Percentiles rank a stretch among this genome's conserved stretches.
Conservation (phyloP, 2,888 invertebrate genomes). For the Tetheella fluctuosa region DNA sequence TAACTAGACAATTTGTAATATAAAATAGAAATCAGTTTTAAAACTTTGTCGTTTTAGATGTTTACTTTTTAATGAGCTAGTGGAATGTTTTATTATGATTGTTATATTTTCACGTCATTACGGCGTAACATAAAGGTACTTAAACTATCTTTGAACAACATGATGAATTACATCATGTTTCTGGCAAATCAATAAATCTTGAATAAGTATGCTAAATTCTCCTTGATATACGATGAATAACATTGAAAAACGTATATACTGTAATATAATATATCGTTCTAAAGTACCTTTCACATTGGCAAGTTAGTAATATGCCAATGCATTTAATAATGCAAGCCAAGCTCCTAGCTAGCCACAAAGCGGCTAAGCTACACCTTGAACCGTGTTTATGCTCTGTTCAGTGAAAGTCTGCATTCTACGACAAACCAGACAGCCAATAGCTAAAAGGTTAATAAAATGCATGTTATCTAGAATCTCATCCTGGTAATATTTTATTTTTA, state of each 20-base stretch:
- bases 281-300: neutral
- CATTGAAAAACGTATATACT: neutral
- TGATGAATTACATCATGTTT: too few species aligned
- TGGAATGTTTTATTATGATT: too few species aligned
- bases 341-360: constrained; percentile 11
- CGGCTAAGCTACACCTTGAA: constrained; percentile 38
- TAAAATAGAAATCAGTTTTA: too few species aligned
- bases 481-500: neutral
- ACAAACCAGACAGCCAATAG: constrained; percentile 12
- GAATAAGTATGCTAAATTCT: neutral
- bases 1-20: too few species aligned
- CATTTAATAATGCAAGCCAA: constrained; percentile 21
- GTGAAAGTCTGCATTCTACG: constrained; percentile 35
- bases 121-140: too few species aligned
- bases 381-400: constrained; percentile 38
- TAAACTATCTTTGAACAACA: too few species aligned
- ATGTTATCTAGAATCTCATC: neutral
- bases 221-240: neutral
- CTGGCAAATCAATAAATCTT: too few species aligned
- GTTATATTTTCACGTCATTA: too few species aligned
- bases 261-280: neutral
- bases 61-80: too few species aligned
- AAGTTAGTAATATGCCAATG: constrained; percentile 4
- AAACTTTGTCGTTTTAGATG: too few species aligned
- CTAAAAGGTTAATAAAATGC: constrained; percentile 11